phyloP scores from a whole-genome alignment of 2,797 vertebrate genomes.

The Megalops cyprinoides region DNA sequence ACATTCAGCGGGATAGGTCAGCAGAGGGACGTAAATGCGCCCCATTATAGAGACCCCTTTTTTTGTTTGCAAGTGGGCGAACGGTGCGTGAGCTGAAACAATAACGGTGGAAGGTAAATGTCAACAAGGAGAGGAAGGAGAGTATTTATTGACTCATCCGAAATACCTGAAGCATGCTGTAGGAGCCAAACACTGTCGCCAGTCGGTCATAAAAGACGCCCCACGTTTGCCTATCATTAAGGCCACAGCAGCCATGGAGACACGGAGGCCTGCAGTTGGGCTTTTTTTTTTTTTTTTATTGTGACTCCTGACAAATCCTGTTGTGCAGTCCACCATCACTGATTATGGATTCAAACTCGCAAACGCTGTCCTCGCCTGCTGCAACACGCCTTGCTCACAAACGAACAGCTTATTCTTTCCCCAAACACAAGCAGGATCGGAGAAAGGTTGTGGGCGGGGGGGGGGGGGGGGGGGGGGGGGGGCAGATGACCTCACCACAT shows the following conservation, averaged over 20 bases:
- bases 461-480: too few relatives aligned
- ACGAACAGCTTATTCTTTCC: conserved; percentile 68
- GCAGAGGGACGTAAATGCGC: background rate
- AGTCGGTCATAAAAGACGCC: conserved; percentile 22
- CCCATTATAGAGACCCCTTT: background rate
- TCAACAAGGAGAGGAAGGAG: conserved; percentile 34
- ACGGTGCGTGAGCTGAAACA: conserved; percentile 25
- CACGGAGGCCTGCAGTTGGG: conserved; percentile 41
- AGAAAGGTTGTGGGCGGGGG: background rate
- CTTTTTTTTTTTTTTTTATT: too few relatives aligned
- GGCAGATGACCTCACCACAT: background rate
- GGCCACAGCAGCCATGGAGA: conserved; percentile 27
- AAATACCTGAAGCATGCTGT: conserved; percentile 46
- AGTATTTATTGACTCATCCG: conserved; percentile 40
- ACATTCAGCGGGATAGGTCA: too few relatives aligned
- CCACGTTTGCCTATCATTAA: conserved; percentile 50
- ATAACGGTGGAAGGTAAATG: conserved; percentile 32
- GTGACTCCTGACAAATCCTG: too few relatives aligned
- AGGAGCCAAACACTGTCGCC: background rate
- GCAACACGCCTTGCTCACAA: conserved; percentile 67
- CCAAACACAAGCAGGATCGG: background rate
- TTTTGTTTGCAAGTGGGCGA: conserved; percentile 7
- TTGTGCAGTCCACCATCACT: conserved; percentile 34
- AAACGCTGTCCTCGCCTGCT: conserved; percentile 62
- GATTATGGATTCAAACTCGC: conserved; percentile 60